phyloP scores from a whole-genome alignment of 2,797 vertebrate species.

The Peromyscus nudipes region DNA sequence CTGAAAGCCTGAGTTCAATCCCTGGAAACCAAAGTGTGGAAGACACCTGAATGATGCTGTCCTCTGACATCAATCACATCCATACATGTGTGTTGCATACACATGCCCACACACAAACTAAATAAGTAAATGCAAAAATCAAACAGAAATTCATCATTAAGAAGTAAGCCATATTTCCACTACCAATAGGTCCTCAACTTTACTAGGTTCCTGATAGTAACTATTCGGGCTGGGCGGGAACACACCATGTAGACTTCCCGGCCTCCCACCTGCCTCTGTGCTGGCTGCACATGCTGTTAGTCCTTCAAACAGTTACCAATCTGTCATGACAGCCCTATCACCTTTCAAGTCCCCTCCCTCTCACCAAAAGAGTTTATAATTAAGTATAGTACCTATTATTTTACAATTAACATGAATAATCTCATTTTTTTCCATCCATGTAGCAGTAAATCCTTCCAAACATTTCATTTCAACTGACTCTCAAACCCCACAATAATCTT shows the following conservation, averaged over 20 bases:
- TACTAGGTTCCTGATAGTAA: conserved; percentile 9
- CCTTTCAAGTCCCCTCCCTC: conserved; percentile 23
- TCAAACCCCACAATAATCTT: conserved; percentile 28
- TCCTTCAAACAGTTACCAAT: neutral
- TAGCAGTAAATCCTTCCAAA: conserved; percentile 64
- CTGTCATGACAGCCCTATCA: neutral
- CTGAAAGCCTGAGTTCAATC: neutral
- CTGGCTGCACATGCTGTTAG: neutral
- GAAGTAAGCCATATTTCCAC: neutral
- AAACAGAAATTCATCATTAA: neutral
- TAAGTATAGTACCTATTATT: neutral
- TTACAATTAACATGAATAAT: conserved; percentile 46
- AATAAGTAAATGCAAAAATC: neutral
- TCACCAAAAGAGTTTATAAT: conserved; percentile 20
- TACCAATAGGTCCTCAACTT: neutral
- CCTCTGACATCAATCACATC: neutral
- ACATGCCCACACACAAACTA: neutral
- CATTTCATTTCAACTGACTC: conserved; percentile 31
- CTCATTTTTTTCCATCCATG: neutral
- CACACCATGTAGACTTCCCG: neutral
- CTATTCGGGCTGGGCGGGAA: neutral
- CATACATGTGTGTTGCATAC: neutral
- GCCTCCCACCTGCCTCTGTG: neutral
- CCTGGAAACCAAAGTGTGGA: neutral
- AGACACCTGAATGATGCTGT: neutral